phyloP scores from a whole-genome alignment of 2,113 vertebrate genomes.

The Hemiprocne comata region DNA sequence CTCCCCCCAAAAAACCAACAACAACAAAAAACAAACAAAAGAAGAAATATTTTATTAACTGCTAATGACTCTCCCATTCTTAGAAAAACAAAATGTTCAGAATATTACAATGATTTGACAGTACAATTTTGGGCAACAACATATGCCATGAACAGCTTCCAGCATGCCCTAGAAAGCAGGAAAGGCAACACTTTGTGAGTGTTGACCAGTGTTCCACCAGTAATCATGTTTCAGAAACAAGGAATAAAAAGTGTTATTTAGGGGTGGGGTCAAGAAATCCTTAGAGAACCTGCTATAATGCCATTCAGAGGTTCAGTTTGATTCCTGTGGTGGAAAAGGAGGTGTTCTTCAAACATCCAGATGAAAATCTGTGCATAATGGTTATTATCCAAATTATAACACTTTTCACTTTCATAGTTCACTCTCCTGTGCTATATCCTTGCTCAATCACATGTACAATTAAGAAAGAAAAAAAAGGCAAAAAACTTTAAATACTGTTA shows the following conservation, averaged over 20 bases:
- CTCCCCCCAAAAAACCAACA: no score
- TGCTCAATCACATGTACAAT: neutral
- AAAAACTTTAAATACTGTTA: neutral
- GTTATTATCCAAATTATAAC: neutral
- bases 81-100: accelerated
- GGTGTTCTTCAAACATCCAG: neutral
- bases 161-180: neutral
- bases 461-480: neutral
- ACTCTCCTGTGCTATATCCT: neutral
- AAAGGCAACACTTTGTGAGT: neutral
- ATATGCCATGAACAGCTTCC: neutral
- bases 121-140: neutral
- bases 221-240: neutral
- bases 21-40: neutral
- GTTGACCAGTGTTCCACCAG: neutral
- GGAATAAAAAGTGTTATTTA: accelerated
- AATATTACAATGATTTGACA: neutral
- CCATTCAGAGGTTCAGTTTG: neutral
- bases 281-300: accelerated
- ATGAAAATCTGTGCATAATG: neutral
- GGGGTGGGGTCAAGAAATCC: accelerated
- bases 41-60: neutral
- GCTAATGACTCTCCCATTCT: accelerated
- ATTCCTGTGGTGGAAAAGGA: neutral
- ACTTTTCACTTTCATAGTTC: neutral